Conservation (phyloP, 1,140 invertebrate species). For the Drosophila neocordata region DNA sequence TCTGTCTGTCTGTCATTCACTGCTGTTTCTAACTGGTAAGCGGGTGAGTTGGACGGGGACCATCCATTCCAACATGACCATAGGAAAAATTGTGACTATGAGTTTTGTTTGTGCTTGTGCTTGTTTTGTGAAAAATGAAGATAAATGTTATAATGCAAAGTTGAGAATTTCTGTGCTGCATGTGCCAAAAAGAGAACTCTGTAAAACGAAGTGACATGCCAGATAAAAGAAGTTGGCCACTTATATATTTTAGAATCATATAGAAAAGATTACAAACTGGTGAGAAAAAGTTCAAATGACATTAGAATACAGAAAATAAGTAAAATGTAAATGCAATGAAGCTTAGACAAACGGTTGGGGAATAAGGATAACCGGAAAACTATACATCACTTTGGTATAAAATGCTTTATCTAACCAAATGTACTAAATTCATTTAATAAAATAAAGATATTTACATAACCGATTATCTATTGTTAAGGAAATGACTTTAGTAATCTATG, state of each 20-base stretch:
- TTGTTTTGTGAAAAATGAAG: conserved; percentile 49
- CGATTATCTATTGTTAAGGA: too few relatives aligned
- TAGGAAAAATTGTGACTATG: conserved; percentile 29
- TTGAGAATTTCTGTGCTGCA: conserved; percentile 37
- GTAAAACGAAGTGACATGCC: conserved; percentile 20
- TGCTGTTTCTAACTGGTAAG: conserved; percentile 31
- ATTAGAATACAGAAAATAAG: conserved; percentile 1
- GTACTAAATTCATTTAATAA: too few relatives aligned
- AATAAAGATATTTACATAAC: too few relatives aligned
- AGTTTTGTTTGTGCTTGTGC: conserved; percentile 29
- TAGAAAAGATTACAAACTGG: conserved; percentile 1
- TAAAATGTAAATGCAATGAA: neutral
- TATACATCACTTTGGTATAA: too few relatives aligned
- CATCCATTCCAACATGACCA: conserved; percentile 15
- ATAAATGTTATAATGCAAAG: conserved; percentile 72
- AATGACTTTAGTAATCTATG: too few relatives aligned
- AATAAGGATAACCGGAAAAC: neutral
- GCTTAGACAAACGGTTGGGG: neutral
- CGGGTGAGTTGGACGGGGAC: conserved; percentile 19
- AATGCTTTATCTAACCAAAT: too few relatives aligned
- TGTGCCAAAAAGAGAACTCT: neutral
- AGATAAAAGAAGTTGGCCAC: conserved; percentile 10
- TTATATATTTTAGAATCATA: conserved; percentile 5
- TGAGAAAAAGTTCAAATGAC: conserved; percentile 10
- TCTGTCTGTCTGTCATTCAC: conserved; percentile 26